phyloP scores from a whole-genome alignment of 2,113 vertebrate species.

The Pituophis catenifer region DNA sequence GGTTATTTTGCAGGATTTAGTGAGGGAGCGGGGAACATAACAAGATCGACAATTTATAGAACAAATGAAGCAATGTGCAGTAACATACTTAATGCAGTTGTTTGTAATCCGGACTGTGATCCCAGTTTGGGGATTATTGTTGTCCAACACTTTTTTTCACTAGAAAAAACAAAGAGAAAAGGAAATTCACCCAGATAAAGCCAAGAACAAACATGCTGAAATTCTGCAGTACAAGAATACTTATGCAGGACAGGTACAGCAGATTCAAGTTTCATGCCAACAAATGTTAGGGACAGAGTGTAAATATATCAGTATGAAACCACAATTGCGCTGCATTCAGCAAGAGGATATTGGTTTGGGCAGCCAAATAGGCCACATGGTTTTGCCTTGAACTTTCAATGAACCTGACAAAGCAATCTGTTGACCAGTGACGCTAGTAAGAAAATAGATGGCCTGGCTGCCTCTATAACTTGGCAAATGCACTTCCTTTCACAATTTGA shows the following conservation, averaged over 20 bases:
- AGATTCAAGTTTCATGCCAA: neutral
- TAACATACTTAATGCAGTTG: neutral
- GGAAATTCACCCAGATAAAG: neutral
- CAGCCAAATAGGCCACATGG: neutral
- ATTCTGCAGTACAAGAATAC: neutral
- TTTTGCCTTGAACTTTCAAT: slow-evolving; percentile 23
- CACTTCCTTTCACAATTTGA: neutral
- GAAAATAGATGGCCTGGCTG: slow-evolving; percentile 8
- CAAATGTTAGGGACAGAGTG: neutral
- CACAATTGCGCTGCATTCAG: slow-evolving; percentile 3
- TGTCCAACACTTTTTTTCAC: neutral
- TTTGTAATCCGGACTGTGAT: neutral
- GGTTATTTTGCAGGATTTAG: neutral
- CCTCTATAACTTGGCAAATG: neutral
- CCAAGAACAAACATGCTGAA: neutral
- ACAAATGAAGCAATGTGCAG: neutral
- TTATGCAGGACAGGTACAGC: neutral
- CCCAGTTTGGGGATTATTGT: neutral
- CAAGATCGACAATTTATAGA: neutral
- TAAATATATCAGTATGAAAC: slow-evolving; percentile 12
- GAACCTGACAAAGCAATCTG: slow-evolving; percentile 20
- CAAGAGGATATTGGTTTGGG: slow-evolving; percentile 34
- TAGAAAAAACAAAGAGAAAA: neutral
- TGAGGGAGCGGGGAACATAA: neutral
- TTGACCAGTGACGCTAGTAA: slow-evolving; percentile 7